phyloP scores from a whole-genome alignment of 2,888 invertebrate species.

The Napeogenes inachia region DNA sequence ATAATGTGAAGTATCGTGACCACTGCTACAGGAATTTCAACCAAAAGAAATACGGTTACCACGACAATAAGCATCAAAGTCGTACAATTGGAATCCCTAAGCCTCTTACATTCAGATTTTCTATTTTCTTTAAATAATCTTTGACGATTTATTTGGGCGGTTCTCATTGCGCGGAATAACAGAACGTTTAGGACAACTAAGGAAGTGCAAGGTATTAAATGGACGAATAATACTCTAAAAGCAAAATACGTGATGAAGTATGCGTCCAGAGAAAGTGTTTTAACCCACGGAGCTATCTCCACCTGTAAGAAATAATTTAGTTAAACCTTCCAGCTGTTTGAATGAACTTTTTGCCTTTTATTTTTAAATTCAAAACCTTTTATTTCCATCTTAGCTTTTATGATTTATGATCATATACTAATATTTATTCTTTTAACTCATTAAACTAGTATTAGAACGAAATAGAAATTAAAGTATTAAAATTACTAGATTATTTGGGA shows the following conservation, averaged over 20 bases:
- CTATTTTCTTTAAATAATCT: conserved; percentile 86
- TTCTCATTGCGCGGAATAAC: conserved; percentile 89
- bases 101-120: conserved; percentile 86
- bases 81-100: conserved; percentile 89
- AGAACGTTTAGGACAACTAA: conserved; percentile 92
- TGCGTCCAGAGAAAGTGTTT: conserved; percentile 81
- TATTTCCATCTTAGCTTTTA: too few species aligned
- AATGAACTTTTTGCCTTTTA: too few species aligned
- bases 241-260: conserved; percentile 90
- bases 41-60: conserved; percentile 88
- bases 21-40: conserved; percentile 90
- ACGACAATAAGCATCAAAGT: conserved; percentile 93
- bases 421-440: too few species aligned
- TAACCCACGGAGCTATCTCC: conserved; percentile 83
- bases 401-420: too few species aligned
- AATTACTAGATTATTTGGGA: not conserved
- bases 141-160: conserved; percentile 87
- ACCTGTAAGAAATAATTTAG: conserved; percentile 46
- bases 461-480: too few species aligned
- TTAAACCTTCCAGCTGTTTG: not conserved
- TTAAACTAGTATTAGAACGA: too few species aligned
- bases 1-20: conserved; percentile 90
- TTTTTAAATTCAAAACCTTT: too few species aligned
- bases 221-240: conserved; percentile 94
- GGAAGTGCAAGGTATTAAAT: conserved; percentile 91